Evolutionary conservation across 2,888 invertebrate genomes (phyloP), one percentile per base, ranked within the genome.

Genomic region (Agonum fuliginosum): DNA sequence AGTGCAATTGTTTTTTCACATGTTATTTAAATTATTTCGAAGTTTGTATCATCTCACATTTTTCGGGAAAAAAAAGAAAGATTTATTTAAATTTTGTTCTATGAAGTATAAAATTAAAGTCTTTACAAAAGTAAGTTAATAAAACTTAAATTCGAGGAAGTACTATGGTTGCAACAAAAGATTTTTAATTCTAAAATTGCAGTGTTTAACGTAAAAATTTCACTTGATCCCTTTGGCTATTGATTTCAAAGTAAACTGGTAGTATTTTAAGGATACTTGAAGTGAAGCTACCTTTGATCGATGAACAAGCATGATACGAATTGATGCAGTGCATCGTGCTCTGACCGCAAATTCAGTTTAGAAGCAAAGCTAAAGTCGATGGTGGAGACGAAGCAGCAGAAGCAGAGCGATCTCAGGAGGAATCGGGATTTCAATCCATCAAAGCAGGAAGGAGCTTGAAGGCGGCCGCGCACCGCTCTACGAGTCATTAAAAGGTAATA

Each of bases 361-460:
- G 34, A 14, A 62, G 20, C 14, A 54, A 30, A 62, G 20, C 12
- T 22, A 41, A 41, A 41, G 20, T 10, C 67, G 20, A n/a, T n/a
- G n/a, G n/a, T n/a, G 19, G 17, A 34, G 2, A 24, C 34, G 19
- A n/a, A n/a, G 17, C 30, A 27, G 54, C 54, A 14, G 43, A 43
- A n/a, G 48, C 12, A 22, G 41, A 67, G 67, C 20, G 67, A 67
- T 67, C 67, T 67, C 67, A 6, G 19, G 67, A 67, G 37, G 67
- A 67, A 67, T 67, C 67, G 67, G 27, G 67, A 67, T 67, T 67
- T 67, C 67, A 67, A 67, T 67, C 67, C 67, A 67, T 67, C 67
- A 67, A 67, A 67, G 67, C 20, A 12, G 41, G 41, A 37, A 41
- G 37, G 37, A 37, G 20, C 37, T 6, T 3, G n/a, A 3, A 3